These are phyloP conservation scores for Falco punctatus DNA, from an alignment of 2,113 vertebrate species.

Conservation along the genomic window DNA sequence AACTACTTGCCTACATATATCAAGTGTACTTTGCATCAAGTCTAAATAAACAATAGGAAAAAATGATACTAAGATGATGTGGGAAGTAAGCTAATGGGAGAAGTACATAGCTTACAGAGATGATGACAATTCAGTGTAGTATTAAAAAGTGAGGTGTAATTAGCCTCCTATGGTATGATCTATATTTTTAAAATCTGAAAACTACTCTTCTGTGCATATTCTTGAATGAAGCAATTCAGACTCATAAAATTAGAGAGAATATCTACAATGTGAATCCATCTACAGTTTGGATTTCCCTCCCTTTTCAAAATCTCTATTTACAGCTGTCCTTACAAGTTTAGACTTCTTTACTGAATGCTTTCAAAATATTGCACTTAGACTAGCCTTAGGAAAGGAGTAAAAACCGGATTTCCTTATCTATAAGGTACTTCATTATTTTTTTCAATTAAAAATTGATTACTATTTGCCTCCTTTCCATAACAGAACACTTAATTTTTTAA, in stretches of 20 bases:
- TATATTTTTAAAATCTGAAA: background rate
- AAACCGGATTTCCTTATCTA: background rate
- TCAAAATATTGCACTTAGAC: background rate
- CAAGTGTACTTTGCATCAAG: background rate
- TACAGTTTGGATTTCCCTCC: background rate
- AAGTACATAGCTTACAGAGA: background rate
- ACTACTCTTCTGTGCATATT: background rate
- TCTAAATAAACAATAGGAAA: background rate
- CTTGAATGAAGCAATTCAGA: background rate
- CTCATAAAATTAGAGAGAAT: background rate
- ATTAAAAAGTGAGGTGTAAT: background rate
- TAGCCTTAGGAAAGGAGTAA: background rate
- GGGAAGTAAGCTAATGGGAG: background rate
- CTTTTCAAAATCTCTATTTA: background rate
- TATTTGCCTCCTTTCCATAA: background rate
- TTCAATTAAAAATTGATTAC: background rate
- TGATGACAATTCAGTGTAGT: background rate
- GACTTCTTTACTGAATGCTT: background rate
- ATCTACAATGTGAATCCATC: background rate
- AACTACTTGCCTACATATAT: background rate
- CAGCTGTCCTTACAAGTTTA: background rate
- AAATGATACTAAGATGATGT: background rate
- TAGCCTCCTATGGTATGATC: background rate
- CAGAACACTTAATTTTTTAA: background rate
- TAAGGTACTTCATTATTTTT: background rate